Conservation (phyloP, 2,797 vertebrate genomes). For the Smutsia gigantea region DNA sequence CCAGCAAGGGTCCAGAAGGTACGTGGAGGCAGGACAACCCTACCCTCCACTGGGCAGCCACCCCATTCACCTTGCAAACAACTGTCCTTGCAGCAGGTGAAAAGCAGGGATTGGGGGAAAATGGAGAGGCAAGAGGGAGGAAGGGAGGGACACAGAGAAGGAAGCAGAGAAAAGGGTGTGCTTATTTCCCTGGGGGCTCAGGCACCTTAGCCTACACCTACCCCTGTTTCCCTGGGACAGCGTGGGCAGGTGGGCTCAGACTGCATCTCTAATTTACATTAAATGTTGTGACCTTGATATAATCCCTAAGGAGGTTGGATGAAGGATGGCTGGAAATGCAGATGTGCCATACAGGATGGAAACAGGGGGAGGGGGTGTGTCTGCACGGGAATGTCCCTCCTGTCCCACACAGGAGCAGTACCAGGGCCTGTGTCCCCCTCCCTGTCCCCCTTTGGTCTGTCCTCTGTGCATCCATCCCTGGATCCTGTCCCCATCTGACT, state of each 20-base stretch:
- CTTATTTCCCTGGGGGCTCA: too few relatives aligned
- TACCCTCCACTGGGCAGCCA: neutral
- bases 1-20: too few relatives aligned
- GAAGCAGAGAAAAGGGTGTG: neutral
- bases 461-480: neutral
- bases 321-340: neutral
- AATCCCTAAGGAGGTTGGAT: rapidly evolving
- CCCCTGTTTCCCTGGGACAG: neutral
- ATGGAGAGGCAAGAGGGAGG: neutral
- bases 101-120: neutral
- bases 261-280: neutral
- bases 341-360: rapidly evolving
- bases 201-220: too few relatives aligned
- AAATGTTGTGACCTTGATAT: neutral
- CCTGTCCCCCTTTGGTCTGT: neutral
- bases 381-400: neutral
- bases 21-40: neutral
- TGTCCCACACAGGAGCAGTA: rapidly evolving
- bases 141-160: neutral
- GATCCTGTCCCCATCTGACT: too few relatives aligned
- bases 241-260: neutral
- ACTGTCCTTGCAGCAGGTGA: neutral
- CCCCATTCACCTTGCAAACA: too few relatives aligned
- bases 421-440: neutral
- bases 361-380: neutral